Conservation (phyloP, 64 coral and sea anemone species). For the Montipora cactus region DNA sequence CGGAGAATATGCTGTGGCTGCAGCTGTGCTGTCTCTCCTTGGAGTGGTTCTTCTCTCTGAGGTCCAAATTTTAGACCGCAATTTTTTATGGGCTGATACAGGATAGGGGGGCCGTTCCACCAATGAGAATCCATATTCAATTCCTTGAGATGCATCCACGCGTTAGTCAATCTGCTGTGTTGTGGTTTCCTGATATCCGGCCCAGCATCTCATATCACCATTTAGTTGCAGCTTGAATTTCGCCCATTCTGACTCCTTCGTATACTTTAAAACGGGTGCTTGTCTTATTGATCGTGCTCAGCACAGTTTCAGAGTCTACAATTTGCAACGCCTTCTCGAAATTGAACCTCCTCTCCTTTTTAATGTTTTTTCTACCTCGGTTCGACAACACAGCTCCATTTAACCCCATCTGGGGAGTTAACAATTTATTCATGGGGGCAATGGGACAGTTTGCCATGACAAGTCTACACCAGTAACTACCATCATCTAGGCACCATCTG, state of each 20-base stretch:
- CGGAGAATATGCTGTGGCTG: no score
- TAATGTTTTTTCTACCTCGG: slow-evolving; percentile 66
- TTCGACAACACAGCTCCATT: slow-evolving; percentile 75
- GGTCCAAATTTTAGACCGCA: slow-evolving; percentile 72
- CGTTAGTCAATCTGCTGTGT: slow-evolving; percentile 63
- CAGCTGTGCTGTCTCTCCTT: no score
- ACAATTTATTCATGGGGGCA: slow-evolving; percentile 70
- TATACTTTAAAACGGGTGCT: slow-evolving; percentile 61
- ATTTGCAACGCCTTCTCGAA: slow-evolving; percentile 57
- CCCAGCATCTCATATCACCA: slow-evolving; percentile 59
- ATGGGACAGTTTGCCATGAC: slow-evolving; percentile 77
- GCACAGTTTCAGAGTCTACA: slow-evolving; percentile 68
- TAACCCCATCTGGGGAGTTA: slow-evolving; percentile 73
- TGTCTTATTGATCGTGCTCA: slow-evolving; percentile 55
- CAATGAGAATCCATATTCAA: slow-evolving; percentile 48
- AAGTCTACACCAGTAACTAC: slow-evolving; percentile 61
- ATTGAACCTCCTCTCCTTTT: slow-evolving; percentile 60
- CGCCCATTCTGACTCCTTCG: slow-evolving; percentile 55
- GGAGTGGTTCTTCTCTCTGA: slow-evolving; percentile 27
- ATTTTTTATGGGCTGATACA: slow-evolving; percentile 38
- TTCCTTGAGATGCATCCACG: slow-evolving; percentile 21
- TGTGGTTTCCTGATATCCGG: slow-evolving; percentile 63
- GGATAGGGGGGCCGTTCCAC: slow-evolving; percentile 51
- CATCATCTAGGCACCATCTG: slow-evolving; percentile 66
- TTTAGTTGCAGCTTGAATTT: slow-evolving; percentile 45